These are phyloP conservation scores for Varanus salvator DNA, from an alignment of 2,113 vertebrate species.

Conservation along the genomic window DNA sequence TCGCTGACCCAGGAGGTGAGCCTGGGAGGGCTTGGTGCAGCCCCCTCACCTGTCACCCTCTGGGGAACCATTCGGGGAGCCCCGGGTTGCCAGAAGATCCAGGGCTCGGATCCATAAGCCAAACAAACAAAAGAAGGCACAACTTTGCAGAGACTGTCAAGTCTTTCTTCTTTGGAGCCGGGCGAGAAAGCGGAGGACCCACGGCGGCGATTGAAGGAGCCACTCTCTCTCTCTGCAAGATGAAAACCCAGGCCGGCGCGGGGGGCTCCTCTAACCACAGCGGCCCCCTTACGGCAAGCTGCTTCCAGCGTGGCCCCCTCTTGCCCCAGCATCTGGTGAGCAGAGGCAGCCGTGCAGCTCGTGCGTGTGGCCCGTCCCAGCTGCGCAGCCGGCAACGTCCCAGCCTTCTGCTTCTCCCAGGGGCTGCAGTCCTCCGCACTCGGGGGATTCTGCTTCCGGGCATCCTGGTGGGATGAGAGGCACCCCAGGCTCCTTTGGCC, in stretches of 20 bases:
- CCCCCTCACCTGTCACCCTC: too few relatives aligned
- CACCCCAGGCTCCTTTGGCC: too few relatives aligned
- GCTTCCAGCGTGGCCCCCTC: neutral
- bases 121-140: too few relatives aligned
- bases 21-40: too few relatives aligned
- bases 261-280: neutral
- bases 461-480: too few relatives aligned
- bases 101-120: too few relatives aligned
- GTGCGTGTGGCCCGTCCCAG: neutral
- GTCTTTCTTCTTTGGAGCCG: neutral
- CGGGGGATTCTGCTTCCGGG: fast-evolving
- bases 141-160: too few relatives aligned
- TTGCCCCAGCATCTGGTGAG: slow-evolving; percentile 2
- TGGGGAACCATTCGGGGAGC: too few relatives aligned
- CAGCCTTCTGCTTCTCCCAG: fast-evolving
- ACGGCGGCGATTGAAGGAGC: neutral
- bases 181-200: neutral
- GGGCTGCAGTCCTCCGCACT: neutral
- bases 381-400: fast-evolving
- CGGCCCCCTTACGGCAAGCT: neutral
- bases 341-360: neutral
- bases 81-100: too few relatives aligned
- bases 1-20: too few relatives aligned
- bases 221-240: neutral
- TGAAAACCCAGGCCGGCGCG: fast-evolving